Evolutionary conservation across 30 jellyfish, hydroid and myxozoan species (phyloP).

Genomic region (Cassiopea andromeda): DNA sequence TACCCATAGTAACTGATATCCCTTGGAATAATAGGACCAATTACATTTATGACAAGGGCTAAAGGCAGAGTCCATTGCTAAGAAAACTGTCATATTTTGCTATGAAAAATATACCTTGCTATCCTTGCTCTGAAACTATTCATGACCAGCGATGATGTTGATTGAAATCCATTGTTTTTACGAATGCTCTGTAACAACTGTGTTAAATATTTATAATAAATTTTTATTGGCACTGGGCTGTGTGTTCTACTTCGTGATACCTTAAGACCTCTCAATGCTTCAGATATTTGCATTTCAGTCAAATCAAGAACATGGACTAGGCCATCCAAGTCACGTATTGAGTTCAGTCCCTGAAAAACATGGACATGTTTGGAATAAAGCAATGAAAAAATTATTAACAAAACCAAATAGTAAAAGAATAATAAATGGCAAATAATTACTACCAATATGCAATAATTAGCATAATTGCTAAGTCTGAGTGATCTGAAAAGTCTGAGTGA

Average conservation of each 20-base stretch:
- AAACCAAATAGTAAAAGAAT: neutral
- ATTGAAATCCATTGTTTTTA: constrained; percentile 24
- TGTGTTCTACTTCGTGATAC: constrained; percentile 55
- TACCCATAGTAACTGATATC: no score
- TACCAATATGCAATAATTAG: no score
- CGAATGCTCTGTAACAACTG: constrained; percentile 30
- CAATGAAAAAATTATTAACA: no score
- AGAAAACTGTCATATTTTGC: neutral
- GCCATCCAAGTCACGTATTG: constrained; percentile 67
- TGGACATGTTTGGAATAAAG: neutral
- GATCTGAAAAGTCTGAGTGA: no score
- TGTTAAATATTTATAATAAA: constrained; percentile 60
- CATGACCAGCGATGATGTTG: constrained; percentile 53
- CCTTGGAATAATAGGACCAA: no score
- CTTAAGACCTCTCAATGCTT: constrained; percentile 55
- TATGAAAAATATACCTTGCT: constrained; percentile 24
- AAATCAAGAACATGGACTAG: constrained; percentile 58
- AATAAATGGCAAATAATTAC: no score
- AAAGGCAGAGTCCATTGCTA: no score
- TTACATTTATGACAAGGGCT: no score
- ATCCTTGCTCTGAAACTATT: constrained; percentile 46
- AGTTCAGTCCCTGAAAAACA: constrained; percentile 49
- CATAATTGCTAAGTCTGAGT: no score
- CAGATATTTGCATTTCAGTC: constrained; percentile 73
- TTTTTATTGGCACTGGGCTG: constrained; percentile 54